Conservation (phyloP, 2,888 invertebrate genomes). For the Gordius sp. region DNA sequence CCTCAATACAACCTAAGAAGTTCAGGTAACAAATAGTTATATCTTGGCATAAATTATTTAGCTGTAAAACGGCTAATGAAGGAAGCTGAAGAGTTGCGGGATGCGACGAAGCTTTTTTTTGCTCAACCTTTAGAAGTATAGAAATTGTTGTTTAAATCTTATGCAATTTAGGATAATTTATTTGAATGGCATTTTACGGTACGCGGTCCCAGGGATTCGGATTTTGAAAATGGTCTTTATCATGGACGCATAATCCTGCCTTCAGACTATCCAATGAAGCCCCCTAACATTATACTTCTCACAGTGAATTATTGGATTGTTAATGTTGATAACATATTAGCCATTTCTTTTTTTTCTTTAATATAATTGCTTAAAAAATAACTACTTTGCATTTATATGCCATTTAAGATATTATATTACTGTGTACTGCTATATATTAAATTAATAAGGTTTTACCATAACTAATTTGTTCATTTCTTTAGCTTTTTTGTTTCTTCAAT, state of each 20-base stretch:
- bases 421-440: too few relatives aligned
- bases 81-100: slow-evolving; percentile 56
- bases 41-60: too few relatives aligned
- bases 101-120: slow-evolving; percentile 61
- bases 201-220: slow-evolving; percentile 56
- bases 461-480: too few relatives aligned
- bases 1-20: too few relatives aligned
- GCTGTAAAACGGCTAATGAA: slow-evolving; percentile 75
- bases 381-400: too few relatives aligned
- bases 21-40: too few relatives aligned
- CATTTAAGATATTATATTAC: too few relatives aligned
- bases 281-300: slow-evolving; percentile 66
- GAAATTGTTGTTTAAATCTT: neutral
- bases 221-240: slow-evolving; percentile 65
- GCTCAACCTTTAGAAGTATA: slow-evolving; percentile 52
- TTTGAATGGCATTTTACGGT: slow-evolving; percentile 96
- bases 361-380: too few relatives aligned
- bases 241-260: slow-evolving; percentile 71
- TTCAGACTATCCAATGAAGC: slow-evolving; percentile 84
- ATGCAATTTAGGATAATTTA: slow-evolving; percentile 43
- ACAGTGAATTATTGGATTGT: slow-evolving; percentile 42
- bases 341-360: neutral
- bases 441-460: too few relatives aligned
- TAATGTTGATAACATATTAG: neutral
- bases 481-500: too few relatives aligned